Percentiles rank a stretch among this genome's conserved stretches.
Conservation (phyloP, 2,888 invertebrate genomes). For the Lepidocyrtinus sp. region DNA sequence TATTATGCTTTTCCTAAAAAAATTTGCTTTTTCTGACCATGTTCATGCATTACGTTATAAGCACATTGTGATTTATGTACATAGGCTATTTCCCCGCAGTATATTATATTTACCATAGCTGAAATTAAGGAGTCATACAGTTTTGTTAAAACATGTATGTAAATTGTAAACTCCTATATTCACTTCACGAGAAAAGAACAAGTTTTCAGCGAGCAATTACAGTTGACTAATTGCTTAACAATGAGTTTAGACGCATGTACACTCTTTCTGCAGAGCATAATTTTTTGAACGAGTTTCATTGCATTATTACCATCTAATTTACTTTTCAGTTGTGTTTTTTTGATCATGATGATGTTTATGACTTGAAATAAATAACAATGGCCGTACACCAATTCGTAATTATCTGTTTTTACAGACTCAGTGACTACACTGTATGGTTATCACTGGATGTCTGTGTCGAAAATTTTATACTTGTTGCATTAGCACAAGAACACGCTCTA, state of each 20-base stretch:
- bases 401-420: constrained; percentile 3
- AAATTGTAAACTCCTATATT: constrained; percentile 13
- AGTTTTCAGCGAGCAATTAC: constrained; percentile 68
- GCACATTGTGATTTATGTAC: background rate
- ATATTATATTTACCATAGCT: constrained; percentile 1
- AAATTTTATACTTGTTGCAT: too few species aligned
- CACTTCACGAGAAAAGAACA: constrained; percentile 41
- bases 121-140: constrained; percentile 9
- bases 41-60: background rate
- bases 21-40: background rate
- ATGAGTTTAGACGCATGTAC: constrained; percentile 53
- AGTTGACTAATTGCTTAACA: constrained; percentile 67
- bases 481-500: background rate
- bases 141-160: constrained; percentile 8
- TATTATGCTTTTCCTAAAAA: constrained; percentile 3
- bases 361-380: constrained; percentile 15
- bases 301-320: background rate
- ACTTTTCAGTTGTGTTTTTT: background rate
- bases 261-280: background rate
- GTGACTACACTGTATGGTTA: background rate
- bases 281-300: constrained; percentile 18
- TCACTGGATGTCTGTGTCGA: background rate
- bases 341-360: constrained; percentile 11
- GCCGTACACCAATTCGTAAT: constrained; percentile 6
- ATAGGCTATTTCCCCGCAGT: background rate